A percentile compares a stretch with the other conserved stretches of the same genome.
These are phyloP conservation scores for Syngnathus acus DNA, from an alignment of 2,797 vertebrate genomes.

Conservation along the genomic window DNA sequence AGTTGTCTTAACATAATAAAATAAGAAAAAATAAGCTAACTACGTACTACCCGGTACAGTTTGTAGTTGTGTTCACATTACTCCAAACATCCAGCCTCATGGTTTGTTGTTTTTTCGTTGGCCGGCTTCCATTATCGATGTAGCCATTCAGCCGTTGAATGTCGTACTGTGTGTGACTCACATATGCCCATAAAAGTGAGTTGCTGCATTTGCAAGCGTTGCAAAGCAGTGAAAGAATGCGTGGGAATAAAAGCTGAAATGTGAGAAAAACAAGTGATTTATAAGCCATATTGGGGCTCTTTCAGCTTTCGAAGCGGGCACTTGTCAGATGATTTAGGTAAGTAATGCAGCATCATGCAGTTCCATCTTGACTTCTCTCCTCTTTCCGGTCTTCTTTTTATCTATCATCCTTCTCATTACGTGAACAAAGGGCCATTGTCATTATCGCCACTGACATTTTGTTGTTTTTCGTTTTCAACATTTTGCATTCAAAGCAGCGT, in stretches of 20 bases:
- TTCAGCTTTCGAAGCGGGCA: conserved; percentile 36
- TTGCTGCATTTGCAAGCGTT: conserved; percentile 16
- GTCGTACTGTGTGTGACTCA: conserved; percentile 6
- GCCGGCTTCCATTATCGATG: background rate
- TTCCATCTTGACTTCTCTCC: conserved; percentile 35
- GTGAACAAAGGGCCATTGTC: conserved; percentile 33
- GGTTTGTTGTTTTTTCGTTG: background rate
- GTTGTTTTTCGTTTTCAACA: conserved; percentile 49
- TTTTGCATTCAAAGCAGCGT: conserved; percentile 44
- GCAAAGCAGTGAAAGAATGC: conserved; percentile 36
- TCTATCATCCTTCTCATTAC: conserved; percentile 25
- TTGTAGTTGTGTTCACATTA: background rate
- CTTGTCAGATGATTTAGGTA: conserved; percentile 28
- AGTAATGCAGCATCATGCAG: conserved; percentile 18
- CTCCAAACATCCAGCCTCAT: background rate
- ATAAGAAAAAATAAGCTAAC: background rate
- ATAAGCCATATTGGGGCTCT: conserved; percentile 50
- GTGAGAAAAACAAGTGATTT: conserved; percentile 40
- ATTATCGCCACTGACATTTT: conserved; percentile 32
- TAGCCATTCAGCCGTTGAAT: conserved; percentile 5
- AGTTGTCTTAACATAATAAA: background rate
- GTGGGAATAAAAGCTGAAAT: conserved; percentile 41
- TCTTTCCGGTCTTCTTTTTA: conserved; percentile 26
- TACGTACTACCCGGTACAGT: background rate
- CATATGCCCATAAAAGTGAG: conserved; percentile 17